phyloP scores from a whole-genome alignment of 2,113 vertebrate species.

The Craseonycteris thonglongyai region DNA sequence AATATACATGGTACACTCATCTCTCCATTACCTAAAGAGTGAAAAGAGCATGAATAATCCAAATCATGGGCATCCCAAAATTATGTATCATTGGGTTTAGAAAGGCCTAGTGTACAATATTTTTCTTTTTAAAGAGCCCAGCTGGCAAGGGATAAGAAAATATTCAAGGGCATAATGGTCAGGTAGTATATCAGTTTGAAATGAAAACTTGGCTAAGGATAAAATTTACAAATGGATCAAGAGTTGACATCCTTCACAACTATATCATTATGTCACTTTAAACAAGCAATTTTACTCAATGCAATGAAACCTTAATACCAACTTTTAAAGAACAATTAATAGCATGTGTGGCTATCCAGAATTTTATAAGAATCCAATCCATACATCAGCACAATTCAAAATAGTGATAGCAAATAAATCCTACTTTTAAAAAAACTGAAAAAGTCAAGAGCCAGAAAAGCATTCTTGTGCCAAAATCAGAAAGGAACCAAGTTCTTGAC shows the following conservation, averaged over 20 bases:
- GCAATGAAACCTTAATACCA: background rate
- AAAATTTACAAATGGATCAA: background rate
- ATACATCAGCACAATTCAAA: background rate
- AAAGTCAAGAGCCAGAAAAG: no score
- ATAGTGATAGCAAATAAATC: background rate
- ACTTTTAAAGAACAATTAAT: background rate
- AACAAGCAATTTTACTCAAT: background rate
- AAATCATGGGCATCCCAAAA: background rate
- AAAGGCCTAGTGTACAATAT: background rate
- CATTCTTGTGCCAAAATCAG: no score
- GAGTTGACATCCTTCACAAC: background rate
- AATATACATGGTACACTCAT: background rate
- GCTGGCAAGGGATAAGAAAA: background rate
- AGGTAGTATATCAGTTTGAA: background rate
- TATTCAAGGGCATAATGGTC: background rate
- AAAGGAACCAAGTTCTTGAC: background rate
- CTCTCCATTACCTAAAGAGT: background rate
- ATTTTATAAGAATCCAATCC: background rate
- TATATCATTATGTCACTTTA: background rate
- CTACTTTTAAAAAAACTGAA: background rate
- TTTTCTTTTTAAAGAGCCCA: background rate
- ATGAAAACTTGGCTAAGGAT: background rate
- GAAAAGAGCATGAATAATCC: background rate
- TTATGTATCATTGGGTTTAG: background rate
- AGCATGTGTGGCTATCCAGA: background rate